Base-by-base conservation (phyloP, 2,797 vertebrate species). In the Poecilia picta region DNA sequence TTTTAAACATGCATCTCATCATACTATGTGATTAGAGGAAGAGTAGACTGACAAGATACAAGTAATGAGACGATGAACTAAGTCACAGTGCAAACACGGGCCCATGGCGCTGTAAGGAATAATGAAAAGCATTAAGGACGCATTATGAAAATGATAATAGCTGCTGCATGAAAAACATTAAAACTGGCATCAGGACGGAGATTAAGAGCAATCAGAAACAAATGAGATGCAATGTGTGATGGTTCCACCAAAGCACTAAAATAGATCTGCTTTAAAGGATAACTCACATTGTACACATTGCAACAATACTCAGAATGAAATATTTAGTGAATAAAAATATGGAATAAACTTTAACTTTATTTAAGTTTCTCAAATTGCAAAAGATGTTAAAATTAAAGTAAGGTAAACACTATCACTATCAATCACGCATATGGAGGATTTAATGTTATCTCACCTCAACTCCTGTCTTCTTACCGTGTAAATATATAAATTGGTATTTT, bases 381-480 rank as follows among this genome's bases (percentile, higher is more conserved):
- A 53, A 53, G 51, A 53, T 53, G 23, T 53, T 59, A 13, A 59
- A 59, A 31, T 15, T 5, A 28, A 31, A n/a, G 28, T 5, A 59
- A 28, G n/a, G 4, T 28, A 59, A 59, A 31, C 13, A 59, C 5
- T n/a, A 2, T 59, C 23, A n/a, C 25, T 11, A n/a, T 55, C 53
- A 55, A n/a, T n/a, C 68, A 33, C 33, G 33, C 33, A 49, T 71
- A 80, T 47, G 46, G 70, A 73, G 31, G 57, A 89, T 87, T 57
- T 83, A 28, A 72, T 20, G 80, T 86, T 83, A 81, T 83, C 33
- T 90, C 81, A 81, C 88, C 86, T 72, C 36, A 18, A 78, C 45
- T 74, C 36, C 77, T 20, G 28, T 49, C 51, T 68, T n/a, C 47
- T 43, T 66, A 83, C 71, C 2, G 3, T 53, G 51, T 53, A 53